These are phyloP conservation scores for Silurus glanis DNA, from an alignment of 2,113 vertebrate genomes.

Conservation along the genomic window DNA sequence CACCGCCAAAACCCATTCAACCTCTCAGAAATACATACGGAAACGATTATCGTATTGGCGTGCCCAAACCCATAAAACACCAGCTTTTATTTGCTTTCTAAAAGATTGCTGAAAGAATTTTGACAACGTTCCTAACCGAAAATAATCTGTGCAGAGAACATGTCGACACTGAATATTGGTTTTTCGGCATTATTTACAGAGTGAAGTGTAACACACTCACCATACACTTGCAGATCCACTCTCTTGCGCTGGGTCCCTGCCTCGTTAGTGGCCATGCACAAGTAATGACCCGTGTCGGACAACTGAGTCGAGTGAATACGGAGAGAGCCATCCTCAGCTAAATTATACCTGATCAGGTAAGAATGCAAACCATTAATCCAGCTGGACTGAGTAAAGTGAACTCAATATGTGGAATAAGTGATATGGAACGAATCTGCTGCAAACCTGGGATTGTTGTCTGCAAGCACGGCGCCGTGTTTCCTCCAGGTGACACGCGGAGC, in stretches of 20 bases:
- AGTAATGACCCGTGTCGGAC: constrained; percentile 83
- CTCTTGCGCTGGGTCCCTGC: constrained; percentile 85
- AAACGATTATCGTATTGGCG: background rate
- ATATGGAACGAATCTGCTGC: background rate
- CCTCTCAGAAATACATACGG: background rate
- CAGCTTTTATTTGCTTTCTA: background rate
- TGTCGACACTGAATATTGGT: background rate
- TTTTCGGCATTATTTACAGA: background rate
- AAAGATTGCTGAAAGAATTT: background rate
- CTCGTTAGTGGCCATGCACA: constrained; percentile 89
- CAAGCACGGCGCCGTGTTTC: constrained; percentile 84
- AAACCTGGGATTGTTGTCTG: constrained; percentile 72
- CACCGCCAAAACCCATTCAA: background rate
- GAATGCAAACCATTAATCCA: background rate
- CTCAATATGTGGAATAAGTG: background rate
- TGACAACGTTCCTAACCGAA: background rate
- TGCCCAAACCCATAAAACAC: constrained; percentile 15
- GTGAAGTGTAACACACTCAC: constrained; percentile 65
- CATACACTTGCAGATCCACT: constrained; percentile 86
- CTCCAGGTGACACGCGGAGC: constrained; percentile 88
- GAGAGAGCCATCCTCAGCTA: constrained; percentile 84
- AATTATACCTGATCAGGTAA: constrained; percentile 72
- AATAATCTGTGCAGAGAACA: background rate
- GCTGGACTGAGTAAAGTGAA: background rate
- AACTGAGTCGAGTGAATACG: constrained; percentile 79